Conservation (phyloP, 2,113 vertebrate species). For the Triplophysa siluroides region DNA sequence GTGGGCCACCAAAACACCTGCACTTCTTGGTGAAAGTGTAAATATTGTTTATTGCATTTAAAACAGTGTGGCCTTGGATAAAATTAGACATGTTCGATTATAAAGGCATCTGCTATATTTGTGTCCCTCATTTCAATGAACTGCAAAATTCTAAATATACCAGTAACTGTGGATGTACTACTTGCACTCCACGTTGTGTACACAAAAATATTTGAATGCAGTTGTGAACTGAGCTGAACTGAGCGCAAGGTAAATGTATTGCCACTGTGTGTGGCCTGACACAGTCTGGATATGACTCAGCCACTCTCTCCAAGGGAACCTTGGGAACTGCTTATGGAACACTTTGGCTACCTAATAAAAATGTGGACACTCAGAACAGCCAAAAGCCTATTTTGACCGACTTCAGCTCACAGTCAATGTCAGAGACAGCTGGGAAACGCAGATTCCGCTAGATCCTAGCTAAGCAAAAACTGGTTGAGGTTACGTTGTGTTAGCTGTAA, state of each 20-base stretch:
- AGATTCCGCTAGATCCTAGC: slow-evolving; percentile 31
- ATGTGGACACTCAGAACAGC: slow-evolving; percentile 59
- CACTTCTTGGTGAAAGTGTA: slow-evolving; percentile 57
- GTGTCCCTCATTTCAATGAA: background rate
- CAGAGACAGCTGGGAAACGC: slow-evolving; percentile 31
- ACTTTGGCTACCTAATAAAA: slow-evolving; percentile 66
- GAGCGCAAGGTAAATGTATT: slow-evolving; percentile 47
- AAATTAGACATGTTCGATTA: background rate
- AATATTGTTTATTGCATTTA: slow-evolving; percentile 36
- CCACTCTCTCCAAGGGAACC: slow-evolving; percentile 39
- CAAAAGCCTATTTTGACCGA: slow-evolving; percentile 58
- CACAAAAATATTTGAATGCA: background rate
- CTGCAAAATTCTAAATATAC: background rate
- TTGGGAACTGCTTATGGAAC: slow-evolving; percentile 67
- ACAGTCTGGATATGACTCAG: slow-evolving; percentile 70
- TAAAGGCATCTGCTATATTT: background rate
- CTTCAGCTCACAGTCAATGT: slow-evolving; percentile 61
- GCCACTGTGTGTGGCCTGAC: slow-evolving; percentile 74
- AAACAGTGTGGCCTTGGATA: slow-evolving; percentile 7
- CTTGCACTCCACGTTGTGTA: no score
- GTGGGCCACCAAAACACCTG: slow-evolving; percentile 57
- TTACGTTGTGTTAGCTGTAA: slow-evolving; percentile 19
- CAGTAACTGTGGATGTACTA: background rate
- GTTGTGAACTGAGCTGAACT: slow-evolving; percentile 32
- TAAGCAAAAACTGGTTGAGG: background rate